These are phyloP conservation scores for Trididemnum miniatum DNA, from an alignment of 23 tunicate species.

Conservation along the genomic window DNA sequence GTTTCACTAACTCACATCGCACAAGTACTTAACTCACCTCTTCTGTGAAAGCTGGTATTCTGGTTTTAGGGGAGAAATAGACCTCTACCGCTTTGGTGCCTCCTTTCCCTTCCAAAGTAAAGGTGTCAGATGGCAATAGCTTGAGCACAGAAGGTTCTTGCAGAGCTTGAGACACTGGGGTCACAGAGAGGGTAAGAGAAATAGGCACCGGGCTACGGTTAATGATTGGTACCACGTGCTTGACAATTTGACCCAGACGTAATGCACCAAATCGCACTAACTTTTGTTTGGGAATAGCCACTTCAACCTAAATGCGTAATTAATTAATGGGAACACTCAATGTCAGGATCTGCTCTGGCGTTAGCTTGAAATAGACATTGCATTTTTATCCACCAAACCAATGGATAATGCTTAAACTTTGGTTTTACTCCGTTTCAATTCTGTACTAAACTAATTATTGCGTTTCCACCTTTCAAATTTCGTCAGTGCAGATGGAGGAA, in stretches of 20 bases:
- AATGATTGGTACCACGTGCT: slow-evolving; percentile 80
- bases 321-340: no score
- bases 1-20: no score
- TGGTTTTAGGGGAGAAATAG: slow-evolving; percentile 76
- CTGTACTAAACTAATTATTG: no score
- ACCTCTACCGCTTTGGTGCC: slow-evolving; percentile 66
- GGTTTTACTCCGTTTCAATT: no score
- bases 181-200: slow-evolving; percentile 56
- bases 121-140: slow-evolving; percentile 66
- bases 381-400: no score
- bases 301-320: slow-evolving; percentile 64
- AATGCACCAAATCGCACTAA: slow-evolving; percentile 78
- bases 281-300: slow-evolving; percentile 65
- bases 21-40: slow-evolving; percentile 63
- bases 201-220: slow-evolving; percentile 81
- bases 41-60: slow-evolving; percentile 83
- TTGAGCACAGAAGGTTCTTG: slow-evolving; percentile 61
- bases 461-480: no score
- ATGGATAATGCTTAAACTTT: no score
- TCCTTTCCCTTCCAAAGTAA: slow-evolving; percentile 62
- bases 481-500: no score
- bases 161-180: slow-evolving; percentile 69
- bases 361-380: no score
- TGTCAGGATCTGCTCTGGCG: no score
- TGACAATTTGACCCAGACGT: slow-evolving; percentile 79